Evolutionary conservation across 2,113 vertebrate species (phyloP).

Genomic region (Labrus mixtus): DNA sequence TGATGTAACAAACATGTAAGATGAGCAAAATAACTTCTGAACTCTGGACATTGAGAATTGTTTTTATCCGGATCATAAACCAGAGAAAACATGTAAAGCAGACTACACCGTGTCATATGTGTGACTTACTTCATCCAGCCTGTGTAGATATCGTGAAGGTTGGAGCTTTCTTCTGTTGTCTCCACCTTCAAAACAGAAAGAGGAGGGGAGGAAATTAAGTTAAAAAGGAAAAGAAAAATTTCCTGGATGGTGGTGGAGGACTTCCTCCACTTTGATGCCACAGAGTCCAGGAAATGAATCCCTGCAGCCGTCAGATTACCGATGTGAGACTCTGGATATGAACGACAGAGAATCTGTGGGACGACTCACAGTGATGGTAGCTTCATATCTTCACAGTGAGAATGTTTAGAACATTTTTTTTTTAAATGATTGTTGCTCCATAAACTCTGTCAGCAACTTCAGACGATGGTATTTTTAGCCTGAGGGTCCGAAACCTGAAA

Average conservation of each 20-base stretch:
- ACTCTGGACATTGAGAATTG: no score
- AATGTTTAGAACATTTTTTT: neutral
- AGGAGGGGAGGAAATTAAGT: neutral
- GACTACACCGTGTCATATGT: neutral
- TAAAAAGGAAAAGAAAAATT: constrained; percentile 21
- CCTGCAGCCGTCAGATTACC: neutral
- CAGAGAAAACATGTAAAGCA: no score
- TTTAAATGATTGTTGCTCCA: neutral
- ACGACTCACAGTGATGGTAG: neutral
- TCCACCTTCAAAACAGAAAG: constrained; percentile 54
- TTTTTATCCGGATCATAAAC: no score
- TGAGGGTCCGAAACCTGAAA: constrained; percentile 19
- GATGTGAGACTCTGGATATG: neutral
- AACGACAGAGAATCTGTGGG: neutral
- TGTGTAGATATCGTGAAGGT: constrained; percentile 73
- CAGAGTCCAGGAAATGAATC: constrained; percentile 21
- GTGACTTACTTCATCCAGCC: constrained; percentile 75
- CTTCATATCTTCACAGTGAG: no score
- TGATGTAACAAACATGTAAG: no score
- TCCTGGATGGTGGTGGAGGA: constrained; percentile 40
- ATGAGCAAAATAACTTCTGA: no score
- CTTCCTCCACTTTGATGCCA: constrained; percentile 26
- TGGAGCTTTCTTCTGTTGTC: constrained; percentile 30
- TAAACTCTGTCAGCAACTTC: constrained; percentile 9
- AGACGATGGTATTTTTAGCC: neutral